Conservation (phyloP, 2,888 invertebrate genomes). For the Caenorhabditis sp. region DNA sequence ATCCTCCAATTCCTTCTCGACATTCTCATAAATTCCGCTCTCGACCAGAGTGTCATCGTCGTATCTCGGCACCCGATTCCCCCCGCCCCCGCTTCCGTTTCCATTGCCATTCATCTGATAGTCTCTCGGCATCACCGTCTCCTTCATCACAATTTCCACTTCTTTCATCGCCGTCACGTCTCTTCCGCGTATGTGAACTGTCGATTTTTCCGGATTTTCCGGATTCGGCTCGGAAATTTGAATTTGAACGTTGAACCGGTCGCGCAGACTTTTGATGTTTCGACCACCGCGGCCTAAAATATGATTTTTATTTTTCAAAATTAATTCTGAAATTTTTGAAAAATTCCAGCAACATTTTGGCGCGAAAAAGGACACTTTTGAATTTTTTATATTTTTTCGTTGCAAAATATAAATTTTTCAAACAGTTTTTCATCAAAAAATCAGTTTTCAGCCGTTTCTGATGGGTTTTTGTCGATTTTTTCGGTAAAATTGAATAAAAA, state of each 20-base stretch:
- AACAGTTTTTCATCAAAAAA: no score
- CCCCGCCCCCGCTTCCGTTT: no score
- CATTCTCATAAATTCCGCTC: conserved; percentile 45
- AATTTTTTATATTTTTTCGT: no score
- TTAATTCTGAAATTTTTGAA: no score
- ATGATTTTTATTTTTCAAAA: no score
- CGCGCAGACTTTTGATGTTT: conserved; percentile 41
- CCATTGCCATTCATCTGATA: conserved; percentile 29
- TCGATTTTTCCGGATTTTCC: conserved; percentile 38
- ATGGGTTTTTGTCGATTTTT: no score
- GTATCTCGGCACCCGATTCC: conserved; percentile 25
- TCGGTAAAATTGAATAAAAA: no score
- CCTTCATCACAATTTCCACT: conserved; percentile 45
- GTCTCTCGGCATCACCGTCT: conserved; percentile 43
- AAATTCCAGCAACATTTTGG: no score
- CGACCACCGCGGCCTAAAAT: conserved; percentile 44
- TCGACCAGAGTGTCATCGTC: conserved; percentile 43
- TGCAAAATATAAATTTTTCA: no score
- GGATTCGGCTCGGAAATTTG: conserved; percentile 50
- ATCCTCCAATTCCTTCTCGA: conserved; percentile 44
- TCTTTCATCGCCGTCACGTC: conserved; percentile 41
- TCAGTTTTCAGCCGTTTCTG: no score
- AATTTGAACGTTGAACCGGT: conserved; percentile 51
- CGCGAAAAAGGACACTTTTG: no score
- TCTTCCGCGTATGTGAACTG: conserved; percentile 35